Percentiles rank a stretch among this genome's conserved stretches.
Conservation (phyloP, 2,797 vertebrate genomes). For the Poecilia velifera region DNA sequence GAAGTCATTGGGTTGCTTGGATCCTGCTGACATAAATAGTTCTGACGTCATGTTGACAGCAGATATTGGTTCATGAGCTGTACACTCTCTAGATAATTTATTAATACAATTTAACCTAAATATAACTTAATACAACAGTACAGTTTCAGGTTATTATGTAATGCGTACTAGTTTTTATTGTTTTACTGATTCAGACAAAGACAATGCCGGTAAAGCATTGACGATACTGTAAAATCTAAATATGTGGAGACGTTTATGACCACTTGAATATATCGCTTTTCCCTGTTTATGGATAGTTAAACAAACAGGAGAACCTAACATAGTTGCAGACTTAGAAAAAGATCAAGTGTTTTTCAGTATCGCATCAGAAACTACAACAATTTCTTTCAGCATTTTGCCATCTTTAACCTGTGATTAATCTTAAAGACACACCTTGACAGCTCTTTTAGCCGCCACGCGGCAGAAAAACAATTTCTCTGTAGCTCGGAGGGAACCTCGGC, state of each 20-base stretch:
- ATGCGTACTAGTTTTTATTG: background rate
- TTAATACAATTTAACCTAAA: background rate
- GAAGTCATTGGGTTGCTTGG: background rate
- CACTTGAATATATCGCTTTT: background rate
- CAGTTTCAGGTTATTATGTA: background rate
- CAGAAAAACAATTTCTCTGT: conserved; percentile 54
- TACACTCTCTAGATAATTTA: background rate
- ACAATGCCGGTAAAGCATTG: background rate
- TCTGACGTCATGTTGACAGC: background rate
- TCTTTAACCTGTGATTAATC: conserved; percentile 21
- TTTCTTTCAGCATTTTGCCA: background rate
- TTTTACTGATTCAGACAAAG: background rate
- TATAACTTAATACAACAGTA: background rate
- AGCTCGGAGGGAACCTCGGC: conserved; percentile 56
- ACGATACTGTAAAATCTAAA: background rate
- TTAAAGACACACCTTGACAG: conserved; percentile 21
- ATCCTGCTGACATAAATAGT: background rate
- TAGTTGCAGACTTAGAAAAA: background rate
- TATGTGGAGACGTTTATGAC: background rate
- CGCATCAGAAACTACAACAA: background rate
- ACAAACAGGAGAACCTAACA: background rate
- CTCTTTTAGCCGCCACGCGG: conserved; percentile 34
- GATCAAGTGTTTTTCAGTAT: conserved; percentile 6
- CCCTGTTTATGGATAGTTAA: background rate
- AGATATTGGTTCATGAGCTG: background rate